phyloP scores from a whole-genome alignment of 2,888 invertebrate species.

The Tortrix viridana region DNA sequence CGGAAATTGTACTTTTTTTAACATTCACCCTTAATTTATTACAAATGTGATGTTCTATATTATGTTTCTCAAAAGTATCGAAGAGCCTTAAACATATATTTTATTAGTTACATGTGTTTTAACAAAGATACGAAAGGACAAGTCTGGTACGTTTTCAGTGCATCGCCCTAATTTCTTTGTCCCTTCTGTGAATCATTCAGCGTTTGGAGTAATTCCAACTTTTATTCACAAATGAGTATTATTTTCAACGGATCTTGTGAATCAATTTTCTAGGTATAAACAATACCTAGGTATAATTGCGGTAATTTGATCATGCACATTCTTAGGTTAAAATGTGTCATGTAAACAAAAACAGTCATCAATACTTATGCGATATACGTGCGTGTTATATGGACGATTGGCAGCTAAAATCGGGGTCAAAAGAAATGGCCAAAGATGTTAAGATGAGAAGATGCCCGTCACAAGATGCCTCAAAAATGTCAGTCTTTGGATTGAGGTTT shows the following conservation, averaged over 20 bases:
- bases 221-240: neutral
- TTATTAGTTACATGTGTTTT: neutral
- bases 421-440: too few species aligned
- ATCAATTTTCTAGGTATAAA: neutral
- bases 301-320: slow-evolving; percentile 7
- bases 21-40: too few species aligned
- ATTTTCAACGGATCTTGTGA: neutral
- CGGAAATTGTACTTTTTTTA: too few species aligned
- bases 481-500: too few species aligned
- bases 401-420: too few species aligned
- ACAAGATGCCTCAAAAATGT: too few species aligned
- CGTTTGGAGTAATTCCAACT: slow-evolving; percentile 31
- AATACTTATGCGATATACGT: neutral
- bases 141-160: slow-evolving; percentile 6
- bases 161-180: slow-evolving; percentile 30
- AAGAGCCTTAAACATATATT: too few species aligned
- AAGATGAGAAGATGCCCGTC: too few species aligned
- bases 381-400: neutral
- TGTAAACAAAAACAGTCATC: slow-evolving; percentile 2
- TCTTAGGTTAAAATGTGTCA: neutral
- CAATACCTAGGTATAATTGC: neutral
- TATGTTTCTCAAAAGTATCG: too few species aligned
- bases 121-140: slow-evolving; percentile 7
- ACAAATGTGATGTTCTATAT: too few species aligned
- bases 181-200: slow-evolving; percentile 25